Percentiles rank a stretch among this genome's conserved stretches.
Evolutionary conservation across 2,888 invertebrate genomes (phyloP).

Genomic region (Saturnia pavonia): DNA sequence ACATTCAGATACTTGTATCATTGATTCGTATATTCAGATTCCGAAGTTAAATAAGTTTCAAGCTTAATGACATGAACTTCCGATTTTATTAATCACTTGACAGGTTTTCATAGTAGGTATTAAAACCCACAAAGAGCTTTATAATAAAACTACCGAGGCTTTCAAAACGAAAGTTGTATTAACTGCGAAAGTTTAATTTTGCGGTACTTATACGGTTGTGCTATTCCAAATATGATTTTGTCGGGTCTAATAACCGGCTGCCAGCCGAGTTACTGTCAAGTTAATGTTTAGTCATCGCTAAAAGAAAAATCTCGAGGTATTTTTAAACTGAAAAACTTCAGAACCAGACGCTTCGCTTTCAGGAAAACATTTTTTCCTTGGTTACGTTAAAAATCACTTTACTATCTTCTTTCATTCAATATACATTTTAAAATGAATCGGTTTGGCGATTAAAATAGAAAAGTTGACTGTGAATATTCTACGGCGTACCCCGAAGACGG

Average conservation of each 20-base stretch:
- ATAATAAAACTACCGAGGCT: conserved; percentile 27
- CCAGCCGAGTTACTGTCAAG: neutral
- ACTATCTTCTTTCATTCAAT: neutral
- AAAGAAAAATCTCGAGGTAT: neutral
- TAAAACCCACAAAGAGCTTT: conserved; percentile 35
- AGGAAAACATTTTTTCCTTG: neutral
- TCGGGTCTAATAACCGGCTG: conserved; percentile 12
- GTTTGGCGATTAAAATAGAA: conserved; percentile 34
- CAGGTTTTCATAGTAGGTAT: conserved; percentile 34
- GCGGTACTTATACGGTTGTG: conserved; percentile 4
- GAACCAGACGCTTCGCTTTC: neutral
- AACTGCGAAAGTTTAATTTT: conserved; percentile 23
- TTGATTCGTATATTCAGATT: no score
- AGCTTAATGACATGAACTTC: conserved; percentile 35
- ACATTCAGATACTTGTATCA: neutral
- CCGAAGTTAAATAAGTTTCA: conserved; percentile 37
- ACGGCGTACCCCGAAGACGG: conserved; percentile 37
- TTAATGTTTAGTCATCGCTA: neutral
- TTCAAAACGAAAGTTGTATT: conserved; percentile 28
- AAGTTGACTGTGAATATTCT: conserved; percentile 34
- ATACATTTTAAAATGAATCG: conserved; percentile 17
- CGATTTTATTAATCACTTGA: conserved; percentile 36
- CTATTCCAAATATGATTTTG: conserved; percentile 13
- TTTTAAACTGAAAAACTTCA: neutral
- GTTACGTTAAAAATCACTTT: neutral